phyloP scores from a whole-genome alignment of 2,797 vertebrate genomes.

The Peromyscus melanophrys region DNA sequence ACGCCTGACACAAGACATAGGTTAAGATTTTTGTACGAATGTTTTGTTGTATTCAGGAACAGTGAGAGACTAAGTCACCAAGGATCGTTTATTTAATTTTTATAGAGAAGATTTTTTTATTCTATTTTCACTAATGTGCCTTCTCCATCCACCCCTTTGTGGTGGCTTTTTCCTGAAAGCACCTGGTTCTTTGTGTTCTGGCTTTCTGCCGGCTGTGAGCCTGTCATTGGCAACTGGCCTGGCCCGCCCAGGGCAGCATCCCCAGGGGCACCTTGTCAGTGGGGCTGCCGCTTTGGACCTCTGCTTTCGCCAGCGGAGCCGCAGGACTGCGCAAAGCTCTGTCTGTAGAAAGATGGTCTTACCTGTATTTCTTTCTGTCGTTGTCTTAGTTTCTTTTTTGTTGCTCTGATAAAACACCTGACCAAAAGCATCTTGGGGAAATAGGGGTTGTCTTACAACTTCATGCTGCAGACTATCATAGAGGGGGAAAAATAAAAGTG shows the following conservation, averaged over 20 bases:
- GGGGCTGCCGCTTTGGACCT: conserved; percentile 70
- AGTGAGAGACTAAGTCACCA: neutral
- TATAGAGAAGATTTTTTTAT: neutral
- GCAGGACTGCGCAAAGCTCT: conserved; percentile 70
- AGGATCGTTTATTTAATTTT: neutral
- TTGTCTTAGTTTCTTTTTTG: conserved; percentile 26
- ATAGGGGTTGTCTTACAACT: neutral
- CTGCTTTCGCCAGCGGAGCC: conserved; percentile 68
- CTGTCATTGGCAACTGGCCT: neutral
- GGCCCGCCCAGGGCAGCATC: neutral
- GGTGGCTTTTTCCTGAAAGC: neutral
- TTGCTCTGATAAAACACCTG: neutral
- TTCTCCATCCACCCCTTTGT: conserved; percentile 3
- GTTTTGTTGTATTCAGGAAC: neutral
- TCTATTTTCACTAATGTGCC: neutral
- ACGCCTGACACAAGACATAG: neutral
- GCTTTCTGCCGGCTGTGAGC: rapidly evolving
- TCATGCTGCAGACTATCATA: neutral
- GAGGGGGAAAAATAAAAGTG: neutral
- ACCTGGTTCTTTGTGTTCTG: neutral
- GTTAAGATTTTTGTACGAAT: neutral
- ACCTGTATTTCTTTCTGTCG: conserved; percentile 81
- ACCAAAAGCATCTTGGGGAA: neutral
- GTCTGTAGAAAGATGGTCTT: conserved; percentile 68
- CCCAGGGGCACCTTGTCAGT: neutral